Base-by-base conservation (phyloP, 2,113 vertebrate species). In the Amazona vittata region DNA sequence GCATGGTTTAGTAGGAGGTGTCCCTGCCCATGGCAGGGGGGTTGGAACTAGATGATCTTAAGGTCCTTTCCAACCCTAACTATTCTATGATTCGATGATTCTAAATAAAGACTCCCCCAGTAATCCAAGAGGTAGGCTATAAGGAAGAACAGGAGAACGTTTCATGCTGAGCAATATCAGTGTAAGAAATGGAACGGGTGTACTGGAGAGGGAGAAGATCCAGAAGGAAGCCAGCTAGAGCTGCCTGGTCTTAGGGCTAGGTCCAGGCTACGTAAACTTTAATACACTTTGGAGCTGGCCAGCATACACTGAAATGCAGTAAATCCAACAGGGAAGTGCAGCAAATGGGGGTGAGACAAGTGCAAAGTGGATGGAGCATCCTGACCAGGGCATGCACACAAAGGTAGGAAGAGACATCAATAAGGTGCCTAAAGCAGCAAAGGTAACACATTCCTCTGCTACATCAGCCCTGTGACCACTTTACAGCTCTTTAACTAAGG, bases 401-500 rank as follows among this genome's bases (percentile, higher is more conserved):
- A 11, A 67, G 47, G 16, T 5, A 78, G 62, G 60, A 47, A 64
- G 55, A 67, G 29, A 57, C 31, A 79, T 46, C 5, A 4, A 26
- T 20, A 68, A 71, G 31, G 43, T 39, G 59, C 33, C 62, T 43
- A 43, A 52, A 68, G 71, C 35, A 74, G 59, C 75, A 70, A 59
- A 83, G 10, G 17, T 62, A 69, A 59, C 50, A 75, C 15, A 9
- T 31, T 49, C 18, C 19, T 55, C 47, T 62, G 41, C 57, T 82
- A 44, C 41, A 62, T 1, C 1, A 43, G 57, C n/a, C 57, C 63
- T 79, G 0, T 16, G 43, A 60, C 50, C 49, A 46, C 33, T 73
- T 89, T 39, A 85, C 2, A 87, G 83, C 65, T 84, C 65, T 69
- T 67, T 91, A 94, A 89, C 67, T 73, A 69, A 63, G 41, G 70